Evolutionary conservation across 2,797 vertebrate species (phyloP).

Genomic region (Enteromius anoplus): DNA sequence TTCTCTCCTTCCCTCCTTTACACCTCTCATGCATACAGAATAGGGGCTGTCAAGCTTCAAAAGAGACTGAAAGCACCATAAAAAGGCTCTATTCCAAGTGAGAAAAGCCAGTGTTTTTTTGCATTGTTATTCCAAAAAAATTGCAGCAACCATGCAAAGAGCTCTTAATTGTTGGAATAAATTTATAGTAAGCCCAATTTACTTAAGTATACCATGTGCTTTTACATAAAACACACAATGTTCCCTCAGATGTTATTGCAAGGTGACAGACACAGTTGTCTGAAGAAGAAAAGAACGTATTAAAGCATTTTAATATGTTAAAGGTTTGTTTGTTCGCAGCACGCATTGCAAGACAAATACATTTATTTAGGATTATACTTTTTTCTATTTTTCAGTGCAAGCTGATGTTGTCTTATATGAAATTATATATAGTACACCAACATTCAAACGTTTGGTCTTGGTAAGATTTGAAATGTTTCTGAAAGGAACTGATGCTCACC

Average conservation of each 20-base stretch:
- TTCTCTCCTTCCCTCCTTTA: conserved; percentile 27
- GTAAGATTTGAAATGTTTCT: neutral
- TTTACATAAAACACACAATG: neutral
- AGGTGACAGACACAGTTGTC: neutral
- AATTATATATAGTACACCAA: too few relatives aligned
- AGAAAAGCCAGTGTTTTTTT: neutral
- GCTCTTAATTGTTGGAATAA: neutral
- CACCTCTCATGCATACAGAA: conserved; percentile 38
- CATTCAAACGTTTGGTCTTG: too few relatives aligned
- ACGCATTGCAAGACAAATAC: too few relatives aligned
- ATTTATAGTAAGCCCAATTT: neutral
- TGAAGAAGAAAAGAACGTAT: neutral
- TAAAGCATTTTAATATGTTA: neutral
- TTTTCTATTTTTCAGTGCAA: too few relatives aligned
- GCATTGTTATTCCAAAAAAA: neutral
- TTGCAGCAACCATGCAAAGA: neutral
- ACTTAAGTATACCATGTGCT: neutral
- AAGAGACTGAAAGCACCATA: neutral
- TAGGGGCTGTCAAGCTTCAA: conserved; percentile 17
- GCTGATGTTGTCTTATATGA: too few relatives aligned
- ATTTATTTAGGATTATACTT: too few relatives aligned
- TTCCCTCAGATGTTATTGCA: neutral
- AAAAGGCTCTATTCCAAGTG: neutral
- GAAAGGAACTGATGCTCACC: neutral
- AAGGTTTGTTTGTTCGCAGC: too few relatives aligned